A percentile compares a stretch with the other conserved stretches of the same genome.
Evolutionary conservation across 2,888 invertebrate genomes (phyloP).

Genomic region (Lasioglossum vierecki): DNA sequence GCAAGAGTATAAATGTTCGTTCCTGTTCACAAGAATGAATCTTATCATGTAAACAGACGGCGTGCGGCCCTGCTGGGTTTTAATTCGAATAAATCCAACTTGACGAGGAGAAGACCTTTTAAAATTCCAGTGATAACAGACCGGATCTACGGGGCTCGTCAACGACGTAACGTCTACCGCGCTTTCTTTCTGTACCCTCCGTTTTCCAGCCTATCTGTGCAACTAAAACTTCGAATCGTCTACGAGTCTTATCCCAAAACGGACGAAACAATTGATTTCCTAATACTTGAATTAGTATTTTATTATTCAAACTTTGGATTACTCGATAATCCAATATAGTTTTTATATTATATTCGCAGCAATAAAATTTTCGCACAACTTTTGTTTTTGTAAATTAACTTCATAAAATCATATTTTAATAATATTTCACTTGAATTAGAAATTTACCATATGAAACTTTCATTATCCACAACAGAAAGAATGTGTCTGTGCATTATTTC

Average conservation of each 20-base stretch:
- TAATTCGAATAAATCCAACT: slow-evolving; percentile 83
- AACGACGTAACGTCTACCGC: slow-evolving; percentile 46
- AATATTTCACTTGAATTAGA: not conserved
- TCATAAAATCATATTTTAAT: not conserved
- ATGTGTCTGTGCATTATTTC: not conserved
- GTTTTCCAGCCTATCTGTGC: slow-evolving; percentile 18
- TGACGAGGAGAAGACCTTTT: slow-evolving; percentile 83
- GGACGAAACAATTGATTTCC: not conserved
- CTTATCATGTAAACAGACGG: slow-evolving; percentile 51
- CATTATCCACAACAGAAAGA: too few relatives aligned
- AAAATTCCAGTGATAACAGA: slow-evolving; percentile 83
- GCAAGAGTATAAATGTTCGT: slow-evolving; percentile 15
- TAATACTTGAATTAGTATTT: not conserved
- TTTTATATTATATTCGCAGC: not conserved
- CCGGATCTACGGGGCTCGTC: slow-evolving; percentile 58
- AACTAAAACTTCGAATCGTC: not conserved
- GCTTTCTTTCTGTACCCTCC: slow-evolving; percentile 36
- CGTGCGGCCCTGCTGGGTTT: slow-evolving; percentile 78
- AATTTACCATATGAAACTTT: not conserved
- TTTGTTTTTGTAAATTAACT: not conserved
- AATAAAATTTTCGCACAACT: not conserved
- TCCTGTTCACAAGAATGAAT: slow-evolving; percentile 42
- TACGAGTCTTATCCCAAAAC: not conserved
- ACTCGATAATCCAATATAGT: not conserved
- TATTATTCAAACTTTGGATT: not conserved